Evolutionary conservation across 64 coral and sea anemone species (phyloP).

Genomic region (Dendronephthya gigantea): DNA sequence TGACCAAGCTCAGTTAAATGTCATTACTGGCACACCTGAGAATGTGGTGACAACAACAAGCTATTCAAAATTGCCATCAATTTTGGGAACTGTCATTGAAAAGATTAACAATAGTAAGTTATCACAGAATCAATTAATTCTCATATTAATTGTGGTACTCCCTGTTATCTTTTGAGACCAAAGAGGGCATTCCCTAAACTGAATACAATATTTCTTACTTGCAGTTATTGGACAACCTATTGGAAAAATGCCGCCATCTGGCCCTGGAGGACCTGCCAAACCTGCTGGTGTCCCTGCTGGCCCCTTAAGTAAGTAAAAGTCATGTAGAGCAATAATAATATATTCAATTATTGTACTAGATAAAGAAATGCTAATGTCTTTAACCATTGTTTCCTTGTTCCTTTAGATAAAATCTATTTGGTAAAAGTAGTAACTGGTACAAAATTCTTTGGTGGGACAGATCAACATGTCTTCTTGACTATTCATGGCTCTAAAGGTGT

Average conservation of each 20-base stretch:
- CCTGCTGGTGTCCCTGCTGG: background rate
- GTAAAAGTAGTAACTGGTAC: too few relatives aligned
- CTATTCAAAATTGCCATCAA: background rate
- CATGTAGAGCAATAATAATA: too few relatives aligned
- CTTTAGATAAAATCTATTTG: too few relatives aligned
- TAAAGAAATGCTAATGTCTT: too few relatives aligned
- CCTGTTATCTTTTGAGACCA: too few relatives aligned
- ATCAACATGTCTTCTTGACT: background rate
- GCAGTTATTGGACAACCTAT: background rate
- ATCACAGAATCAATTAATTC: background rate
- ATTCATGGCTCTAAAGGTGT: background rate
- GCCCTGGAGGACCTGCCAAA: background rate
- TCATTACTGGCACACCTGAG: background rate
- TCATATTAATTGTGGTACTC: background rate
- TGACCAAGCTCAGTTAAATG: background rate
- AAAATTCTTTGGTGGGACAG: too few relatives aligned
- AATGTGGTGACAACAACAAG: background rate
- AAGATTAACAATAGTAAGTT: background rate
- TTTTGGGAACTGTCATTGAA: background rate
- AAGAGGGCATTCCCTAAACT: too few relatives aligned
- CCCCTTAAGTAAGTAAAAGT: background rate
- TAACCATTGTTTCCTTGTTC: too few relatives aligned
- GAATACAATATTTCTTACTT: background rate
- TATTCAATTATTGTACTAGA: too few relatives aligned
- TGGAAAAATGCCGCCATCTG: background rate